These are phyloP conservation scores for Progne subis DNA, from an alignment of 2,113 vertebrate genomes.

Conservation along the genomic window DNA sequence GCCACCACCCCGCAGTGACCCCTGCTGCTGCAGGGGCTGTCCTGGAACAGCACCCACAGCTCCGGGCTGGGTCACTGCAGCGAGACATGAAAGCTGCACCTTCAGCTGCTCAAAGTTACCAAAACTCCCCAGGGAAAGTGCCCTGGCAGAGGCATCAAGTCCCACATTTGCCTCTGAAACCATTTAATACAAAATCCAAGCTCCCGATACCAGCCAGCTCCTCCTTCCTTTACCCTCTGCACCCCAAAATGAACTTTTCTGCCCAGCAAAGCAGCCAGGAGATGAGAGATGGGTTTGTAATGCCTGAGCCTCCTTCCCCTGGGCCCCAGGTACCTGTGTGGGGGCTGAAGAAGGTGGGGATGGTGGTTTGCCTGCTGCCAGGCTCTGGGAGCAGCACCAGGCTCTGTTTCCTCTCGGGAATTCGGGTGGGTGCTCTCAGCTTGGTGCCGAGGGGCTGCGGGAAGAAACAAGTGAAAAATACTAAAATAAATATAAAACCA, in stretches of 20 bases:
- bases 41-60: neutral
- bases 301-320: fast-evolving
- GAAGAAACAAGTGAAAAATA: neutral
- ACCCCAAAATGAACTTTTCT: neutral
- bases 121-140: neutral
- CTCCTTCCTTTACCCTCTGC: neutral
- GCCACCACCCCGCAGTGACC: neutral
- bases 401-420: neutral
- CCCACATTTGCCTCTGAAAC: neutral
- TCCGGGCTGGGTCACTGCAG: neutral
- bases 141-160: neutral
- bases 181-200: neutral
- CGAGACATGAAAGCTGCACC: neutral
- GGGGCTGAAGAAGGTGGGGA: slow-evolving; percentile 62
- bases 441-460: slow-evolving; percentile 17
- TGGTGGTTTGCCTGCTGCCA: slow-evolving; percentile 60
- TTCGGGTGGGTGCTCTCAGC: neutral
- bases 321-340: slow-evolving; percentile 19
- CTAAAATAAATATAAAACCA: too few relatives aligned
- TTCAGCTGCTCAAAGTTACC: neutral
- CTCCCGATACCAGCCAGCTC: neutral
- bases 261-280: neutral
- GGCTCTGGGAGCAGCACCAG: neutral
- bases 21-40: too few relatives aligned
- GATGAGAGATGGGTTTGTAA: fast-evolving